Conservation (phyloP, 1,140 invertebrate species). For the Steinernema feltiae region DNA sequence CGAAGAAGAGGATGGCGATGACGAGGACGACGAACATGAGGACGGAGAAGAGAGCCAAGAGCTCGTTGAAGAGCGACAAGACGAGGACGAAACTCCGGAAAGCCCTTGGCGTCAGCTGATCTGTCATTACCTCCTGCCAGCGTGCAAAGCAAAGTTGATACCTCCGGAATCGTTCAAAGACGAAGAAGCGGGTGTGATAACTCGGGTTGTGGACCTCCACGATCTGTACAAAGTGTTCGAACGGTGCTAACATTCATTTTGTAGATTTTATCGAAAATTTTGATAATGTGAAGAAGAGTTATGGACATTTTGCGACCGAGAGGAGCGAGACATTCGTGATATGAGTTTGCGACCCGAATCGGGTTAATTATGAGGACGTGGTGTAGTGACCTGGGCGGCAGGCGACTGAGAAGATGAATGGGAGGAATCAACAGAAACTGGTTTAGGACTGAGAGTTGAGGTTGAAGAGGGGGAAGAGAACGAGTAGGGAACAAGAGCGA, state of each 20-base stretch:
- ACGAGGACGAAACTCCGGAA: background rate
- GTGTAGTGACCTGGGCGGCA: no score
- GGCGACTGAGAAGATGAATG: no score
- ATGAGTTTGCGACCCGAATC: no score
- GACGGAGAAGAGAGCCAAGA: background rate
- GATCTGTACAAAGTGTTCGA: constrained; percentile 35
- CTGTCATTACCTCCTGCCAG: background rate
- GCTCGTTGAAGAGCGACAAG: background rate
- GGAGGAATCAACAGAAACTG: no score
- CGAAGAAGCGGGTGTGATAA: constrained; percentile 17
- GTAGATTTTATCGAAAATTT: no score
- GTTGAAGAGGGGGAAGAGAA: no score
- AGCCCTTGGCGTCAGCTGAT: background rate
- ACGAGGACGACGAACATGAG: background rate
- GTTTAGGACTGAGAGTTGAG: no score
- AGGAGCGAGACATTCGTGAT: no score
- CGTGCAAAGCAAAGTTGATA: background rate
- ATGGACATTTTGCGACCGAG: no score
- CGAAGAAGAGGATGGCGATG: background rate
- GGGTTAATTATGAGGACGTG: no score
- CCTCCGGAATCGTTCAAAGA: background rate
- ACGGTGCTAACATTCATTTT: constrained; percentile 26
- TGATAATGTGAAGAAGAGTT: no score
- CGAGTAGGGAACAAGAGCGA: no score
- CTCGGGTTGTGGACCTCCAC: constrained; percentile 19